A percentile compares a stretch with the other conserved stretches of the same genome.
Evolutionary conservation across 2,888 invertebrate genomes (phyloP).

Genomic region (Drosophila mulleri): DNA sequence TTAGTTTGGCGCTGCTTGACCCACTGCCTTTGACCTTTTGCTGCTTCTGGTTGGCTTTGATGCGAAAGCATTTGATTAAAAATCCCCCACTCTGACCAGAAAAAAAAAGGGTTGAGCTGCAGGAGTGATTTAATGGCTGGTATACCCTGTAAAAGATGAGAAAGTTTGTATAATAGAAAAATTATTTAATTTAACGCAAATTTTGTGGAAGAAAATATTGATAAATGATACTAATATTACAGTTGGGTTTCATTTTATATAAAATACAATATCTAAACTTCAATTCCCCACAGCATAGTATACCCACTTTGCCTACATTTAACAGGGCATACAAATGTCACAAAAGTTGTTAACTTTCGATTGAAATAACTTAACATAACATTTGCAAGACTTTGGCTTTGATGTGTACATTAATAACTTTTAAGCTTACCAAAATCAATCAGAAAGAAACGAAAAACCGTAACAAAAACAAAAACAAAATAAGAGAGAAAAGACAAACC

Average conservation of each 20-base stretch:
- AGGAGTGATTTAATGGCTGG: neutral
- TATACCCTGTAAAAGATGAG: neutral
- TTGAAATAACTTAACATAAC: constrained; percentile 26
- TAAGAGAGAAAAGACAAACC: neutral
- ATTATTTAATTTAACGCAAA: too few relatives aligned
- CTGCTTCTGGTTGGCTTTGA: constrained; percentile 46
- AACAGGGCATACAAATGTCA: neutral
- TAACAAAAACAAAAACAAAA: constrained; percentile 2
- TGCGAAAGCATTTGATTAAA: constrained; percentile 61
- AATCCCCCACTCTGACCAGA: constrained; percentile 5
- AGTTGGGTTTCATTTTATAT: too few relatives aligned
- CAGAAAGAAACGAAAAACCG: constrained; percentile 11
- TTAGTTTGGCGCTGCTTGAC: constrained; percentile 57
- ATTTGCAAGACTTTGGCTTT: constrained; percentile 40
- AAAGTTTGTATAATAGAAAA: too few relatives aligned
- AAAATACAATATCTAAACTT: neutral
- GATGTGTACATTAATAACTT: constrained; percentile 46
- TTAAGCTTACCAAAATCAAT: constrained; percentile 56
- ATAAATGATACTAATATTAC: too few relatives aligned
- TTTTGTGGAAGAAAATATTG: too few relatives aligned
- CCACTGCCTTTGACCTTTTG: constrained; percentile 27
- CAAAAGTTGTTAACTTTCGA: constrained; percentile 34
- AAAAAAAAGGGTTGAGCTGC: neutral
- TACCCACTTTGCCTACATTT: neutral
- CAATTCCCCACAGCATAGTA: neutral